phyloP scores from a whole-genome alignment of 2,797 vertebrate genomes.

The Poeciliopsis gracilis region DNA sequence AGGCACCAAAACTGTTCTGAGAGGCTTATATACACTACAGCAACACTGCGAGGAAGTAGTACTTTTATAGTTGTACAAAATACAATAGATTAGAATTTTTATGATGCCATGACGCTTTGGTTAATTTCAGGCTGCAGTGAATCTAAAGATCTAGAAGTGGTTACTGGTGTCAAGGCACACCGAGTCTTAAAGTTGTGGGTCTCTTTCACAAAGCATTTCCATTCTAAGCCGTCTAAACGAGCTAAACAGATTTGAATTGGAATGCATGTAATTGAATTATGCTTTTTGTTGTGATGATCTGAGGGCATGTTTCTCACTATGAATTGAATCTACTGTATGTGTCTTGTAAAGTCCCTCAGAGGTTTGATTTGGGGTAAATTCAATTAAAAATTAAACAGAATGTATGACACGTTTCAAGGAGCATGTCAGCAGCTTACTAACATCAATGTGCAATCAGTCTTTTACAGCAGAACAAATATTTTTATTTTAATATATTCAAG shows the following conservation, averaged over 20 bases:
- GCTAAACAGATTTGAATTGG: not conserved
- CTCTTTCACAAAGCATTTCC: not conserved
- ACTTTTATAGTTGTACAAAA: not conserved
- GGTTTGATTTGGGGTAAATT: not conserved
- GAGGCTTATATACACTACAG: not conserved
- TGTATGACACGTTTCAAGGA: not conserved
- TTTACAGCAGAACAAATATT: not conserved
- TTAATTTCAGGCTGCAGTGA: not conserved
- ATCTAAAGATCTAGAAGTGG: not conserved
- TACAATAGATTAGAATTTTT: not conserved
- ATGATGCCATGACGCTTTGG: not conserved
- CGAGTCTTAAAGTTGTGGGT: not conserved
- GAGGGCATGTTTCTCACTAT: not conserved
- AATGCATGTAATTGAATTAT: not conserved
- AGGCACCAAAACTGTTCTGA: not conserved
- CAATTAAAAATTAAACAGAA: not conserved
- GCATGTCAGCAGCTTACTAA: not conserved
- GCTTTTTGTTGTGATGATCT: not conserved
- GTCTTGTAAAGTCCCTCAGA: not conserved
- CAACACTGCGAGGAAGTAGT: not conserved
- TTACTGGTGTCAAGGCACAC: not conserved
- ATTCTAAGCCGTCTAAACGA: not conserved
- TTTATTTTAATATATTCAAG: not conserved
- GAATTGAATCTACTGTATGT: not conserved
- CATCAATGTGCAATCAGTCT: not conserved